phyloP scores from a whole-genome alignment of 2,797 vertebrate genomes.

The Gymnoscopelus microlampas region DNA sequence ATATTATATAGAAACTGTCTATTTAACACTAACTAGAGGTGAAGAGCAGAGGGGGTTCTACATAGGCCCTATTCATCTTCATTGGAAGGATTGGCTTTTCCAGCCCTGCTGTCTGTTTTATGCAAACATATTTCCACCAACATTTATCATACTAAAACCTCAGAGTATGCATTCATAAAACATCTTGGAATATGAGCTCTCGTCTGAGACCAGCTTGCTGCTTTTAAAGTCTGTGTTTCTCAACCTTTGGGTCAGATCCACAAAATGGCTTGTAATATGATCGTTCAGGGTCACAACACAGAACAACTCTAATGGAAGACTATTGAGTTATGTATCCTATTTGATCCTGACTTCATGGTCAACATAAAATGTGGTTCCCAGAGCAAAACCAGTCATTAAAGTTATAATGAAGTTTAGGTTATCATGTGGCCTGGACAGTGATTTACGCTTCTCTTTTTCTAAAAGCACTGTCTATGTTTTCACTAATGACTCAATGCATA shows the following conservation, averaged over 20 bases:
- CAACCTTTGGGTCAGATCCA: no score
- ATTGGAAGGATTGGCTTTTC: conserved; percentile 31
- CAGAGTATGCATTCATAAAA: not conserved
- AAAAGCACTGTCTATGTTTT: not conserved
- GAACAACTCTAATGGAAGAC: no score
- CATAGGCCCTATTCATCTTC: conserved; percentile 4
- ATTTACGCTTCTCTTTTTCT: not conserved
- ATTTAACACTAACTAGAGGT: conserved; percentile 23
- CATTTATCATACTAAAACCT: conserved; percentile 1
- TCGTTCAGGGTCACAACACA: no score
- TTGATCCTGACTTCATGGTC: no score
- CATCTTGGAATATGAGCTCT: not conserved
- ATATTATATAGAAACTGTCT: conserved; percentile 16
- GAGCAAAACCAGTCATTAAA: no score
- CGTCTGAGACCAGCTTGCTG: not conserved
- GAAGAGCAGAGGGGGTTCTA: conserved; percentile 33
- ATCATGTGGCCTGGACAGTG: not conserved
- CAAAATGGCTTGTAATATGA: no score
- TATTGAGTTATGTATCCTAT: no score
- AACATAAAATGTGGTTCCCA: no score
- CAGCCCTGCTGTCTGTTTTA: not conserved
- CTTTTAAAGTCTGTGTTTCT: not conserved
- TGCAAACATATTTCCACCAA: conserved; percentile 15
- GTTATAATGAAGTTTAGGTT: not conserved
- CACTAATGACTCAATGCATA: not conserved